Percentiles rank a stretch among this genome's conserved stretches.
Conservation (phyloP, 2,888 invertebrate species). For the Nebria salina region DNA sequence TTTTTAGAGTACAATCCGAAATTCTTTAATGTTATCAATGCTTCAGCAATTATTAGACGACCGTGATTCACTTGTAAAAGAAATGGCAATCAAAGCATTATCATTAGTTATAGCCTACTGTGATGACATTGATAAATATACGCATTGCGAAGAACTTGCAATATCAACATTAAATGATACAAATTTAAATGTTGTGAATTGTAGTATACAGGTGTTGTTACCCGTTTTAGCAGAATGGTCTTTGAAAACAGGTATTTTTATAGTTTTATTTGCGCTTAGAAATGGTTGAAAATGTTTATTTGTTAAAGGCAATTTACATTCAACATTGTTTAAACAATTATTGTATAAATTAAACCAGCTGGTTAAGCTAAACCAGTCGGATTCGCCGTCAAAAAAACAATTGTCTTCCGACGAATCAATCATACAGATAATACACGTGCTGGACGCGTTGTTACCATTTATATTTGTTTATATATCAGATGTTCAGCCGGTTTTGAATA, state of each 20-base stretch:
- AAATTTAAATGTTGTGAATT: constrained; percentile 65
- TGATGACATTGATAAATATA: constrained; percentile 73
- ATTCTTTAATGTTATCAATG: constrained; percentile 76
- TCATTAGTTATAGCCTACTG: constrained; percentile 71
- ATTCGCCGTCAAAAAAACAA: constrained; percentile 55
- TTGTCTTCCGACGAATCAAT: constrained; percentile 55
- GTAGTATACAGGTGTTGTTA: constrained; percentile 67
- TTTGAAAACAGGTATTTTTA: constrained; percentile 56
- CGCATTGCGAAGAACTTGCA: constrained; percentile 69
- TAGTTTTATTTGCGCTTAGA: not conserved
- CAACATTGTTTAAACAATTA: constrained; percentile 63
- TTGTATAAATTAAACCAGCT: constrained; percentile 58
- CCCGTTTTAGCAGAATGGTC: constrained; percentile 75
- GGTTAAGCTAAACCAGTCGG: constrained; percentile 55
- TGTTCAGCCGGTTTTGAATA: constrained; percentile 56
- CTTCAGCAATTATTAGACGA: constrained; percentile 78
- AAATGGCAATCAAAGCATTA: constrained; percentile 70
- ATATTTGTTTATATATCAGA: constrained; percentile 59
- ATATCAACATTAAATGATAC: constrained; percentile 68
- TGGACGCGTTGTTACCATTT: constrained; percentile 61
- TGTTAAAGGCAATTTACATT: constrained; percentile 63
- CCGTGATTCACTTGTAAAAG: constrained; percentile 69
- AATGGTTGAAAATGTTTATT: not conserved
- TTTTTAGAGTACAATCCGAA: constrained; percentile 68
- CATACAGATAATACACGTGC: constrained; percentile 56